Base-by-base conservation (phyloP, 2,113 vertebrate species). In the Bombycilla garrulus region DNA sequence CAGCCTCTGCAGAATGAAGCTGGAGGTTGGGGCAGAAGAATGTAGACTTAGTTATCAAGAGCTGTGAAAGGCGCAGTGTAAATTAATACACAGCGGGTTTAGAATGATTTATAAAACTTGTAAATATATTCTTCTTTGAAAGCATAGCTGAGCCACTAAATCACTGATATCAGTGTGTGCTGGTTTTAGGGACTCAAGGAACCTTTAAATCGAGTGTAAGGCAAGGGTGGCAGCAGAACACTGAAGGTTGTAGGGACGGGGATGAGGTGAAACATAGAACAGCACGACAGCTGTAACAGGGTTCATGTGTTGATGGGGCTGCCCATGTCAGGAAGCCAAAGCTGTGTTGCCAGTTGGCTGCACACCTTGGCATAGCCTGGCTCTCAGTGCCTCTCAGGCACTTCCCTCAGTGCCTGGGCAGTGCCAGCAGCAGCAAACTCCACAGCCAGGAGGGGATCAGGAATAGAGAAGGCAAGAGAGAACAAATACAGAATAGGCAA, bases 201-300 rank as follows among this genome's bases (percentile, higher is more conserved):
- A 36, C 29, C 33, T 48, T 80, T 80, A 48, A 36, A 33, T 45
- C 11, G 36, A 44, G 23, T 35, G 5, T 31, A 29, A 61, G 60
- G 61, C 9, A 53, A 44, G 2, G 8, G 15, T 64, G 31, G 10
- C 28, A 5, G 57, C 42, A 77, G 22, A 53, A 6, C 0, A 0
- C 62, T 9, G 9, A 61, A 57, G 21, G 18, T 44, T 48, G 16
- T 40, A 4, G 0, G 11, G 50, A 36, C 66, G 66, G 47, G 19
- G 31, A 31, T 31, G 66, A 58, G 29, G 7, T 70, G 44, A 62
- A 88, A 28, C 0, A 17, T 16, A 31, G 16, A 88, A 3, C 8
- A 35, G 2, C 14, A 3, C 31, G 29, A 3, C 5, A 44, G 17
- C 47, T 28, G 1, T 57, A 58, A 38, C 40, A 47, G n/a, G 4